Evolutionary conservation across 2,888 invertebrate genomes (phyloP), one percentile per base, ranked within the genome.

Genomic region (Tinea semifulvella): DNA sequence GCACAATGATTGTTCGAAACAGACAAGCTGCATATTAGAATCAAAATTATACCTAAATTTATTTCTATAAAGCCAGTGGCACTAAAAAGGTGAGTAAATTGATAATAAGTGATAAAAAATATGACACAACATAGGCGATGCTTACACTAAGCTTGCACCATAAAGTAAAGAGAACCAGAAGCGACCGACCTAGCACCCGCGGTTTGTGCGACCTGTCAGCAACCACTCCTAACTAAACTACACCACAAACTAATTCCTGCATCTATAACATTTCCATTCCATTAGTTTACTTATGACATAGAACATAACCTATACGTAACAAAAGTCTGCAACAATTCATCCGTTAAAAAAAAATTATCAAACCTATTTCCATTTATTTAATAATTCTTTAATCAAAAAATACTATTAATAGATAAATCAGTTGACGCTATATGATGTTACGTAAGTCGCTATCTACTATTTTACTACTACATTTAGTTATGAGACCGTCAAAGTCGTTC

Each of bases 21-120:
- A 31, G 19, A 31, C 31, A 74, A 79, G 80, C 80, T 80, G 80
- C 79, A 71, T 16, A 20, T 20, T 18, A 26, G 11, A 42, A 13
- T 53, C 55, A 53, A 51, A 51, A 52, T 49, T 49, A 54, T 56
- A 57, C 52, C 56, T 59, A 61, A 61, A 61, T 65, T 60, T 59
- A 64, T 61, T 63, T 65, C 71, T 54, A 64, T 58, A 60, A 69
- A 72, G 77, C 77, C 75, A 75, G 76, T 71, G 76, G 75, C 76
- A 74, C 75, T 66, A 65, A 16, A 36, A 36, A 66, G 65, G 65
- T 68, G 71, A 74, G 71, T 68, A 65, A 61, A 63, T 52, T 50
- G 52, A 56, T 54, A 61, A 61, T 58, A 16, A 16, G 18, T 38
- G n/a, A 28, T 42, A 36, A n/a, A 26, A 47, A 59, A 60, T 79